Conservation (phyloP, 2,113 vertebrate species). For the Meleagris gallopavo region DNA sequence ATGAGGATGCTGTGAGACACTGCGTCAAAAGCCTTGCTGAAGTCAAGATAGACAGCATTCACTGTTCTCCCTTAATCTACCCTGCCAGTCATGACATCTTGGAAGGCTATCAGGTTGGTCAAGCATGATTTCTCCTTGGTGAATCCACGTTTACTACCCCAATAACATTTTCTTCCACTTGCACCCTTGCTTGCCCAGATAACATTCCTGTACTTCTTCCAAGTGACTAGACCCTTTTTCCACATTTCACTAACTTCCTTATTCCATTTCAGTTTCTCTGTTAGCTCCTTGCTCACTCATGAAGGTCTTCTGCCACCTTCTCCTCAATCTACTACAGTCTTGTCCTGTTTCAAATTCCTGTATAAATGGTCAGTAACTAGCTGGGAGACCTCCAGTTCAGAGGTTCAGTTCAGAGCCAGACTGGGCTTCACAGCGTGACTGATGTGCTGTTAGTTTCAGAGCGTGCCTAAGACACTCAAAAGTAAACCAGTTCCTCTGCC, state of each 20-base stretch:
- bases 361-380: background rate
- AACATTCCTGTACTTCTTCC: background rate
- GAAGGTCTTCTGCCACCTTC: background rate
- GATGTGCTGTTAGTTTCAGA: background rate
- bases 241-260: background rate
- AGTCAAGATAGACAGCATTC: too few species aligned
- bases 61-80: too few species aligned
- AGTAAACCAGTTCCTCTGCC: background rate
- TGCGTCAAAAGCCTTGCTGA: too few species aligned
- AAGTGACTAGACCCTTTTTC: background rate
- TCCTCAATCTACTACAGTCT: rapidly evolving
- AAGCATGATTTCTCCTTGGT: too few species aligned
- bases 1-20: too few species aligned
- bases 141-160: too few species aligned
- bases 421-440: background rate
- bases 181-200: background rate
- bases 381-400: background rate
- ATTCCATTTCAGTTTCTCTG: background rate
- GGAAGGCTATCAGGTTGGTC: too few species aligned
- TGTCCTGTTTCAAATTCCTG: background rate
- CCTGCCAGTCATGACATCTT: too few species aligned
- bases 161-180: too few species aligned
- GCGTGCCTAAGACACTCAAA: background rate
- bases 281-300: background rate
- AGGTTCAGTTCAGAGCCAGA: background rate